Evolutionary conservation across 2,797 vertebrate genomes (phyloP).

Genomic region (Fistularia commersonii): DNA sequence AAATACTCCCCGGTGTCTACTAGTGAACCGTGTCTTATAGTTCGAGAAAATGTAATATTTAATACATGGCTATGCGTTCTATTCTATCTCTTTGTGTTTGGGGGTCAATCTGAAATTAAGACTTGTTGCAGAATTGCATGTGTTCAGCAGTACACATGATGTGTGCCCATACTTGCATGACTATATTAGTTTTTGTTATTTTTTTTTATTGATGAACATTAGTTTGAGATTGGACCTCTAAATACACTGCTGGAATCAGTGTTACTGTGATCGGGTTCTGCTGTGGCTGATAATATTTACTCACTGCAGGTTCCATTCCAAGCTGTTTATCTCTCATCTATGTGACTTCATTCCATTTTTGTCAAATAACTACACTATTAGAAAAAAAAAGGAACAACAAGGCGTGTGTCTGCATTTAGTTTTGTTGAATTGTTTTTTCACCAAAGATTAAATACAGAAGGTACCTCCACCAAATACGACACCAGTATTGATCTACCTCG

Average conservation of each 20-base stretch:
- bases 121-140: constrained; percentile 11
- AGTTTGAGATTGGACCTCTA: constrained; percentile 26
- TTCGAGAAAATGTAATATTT: constrained; percentile 13
- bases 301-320: constrained; percentile 14
- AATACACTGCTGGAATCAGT: constrained; percentile 10
- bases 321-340: constrained; percentile 2
- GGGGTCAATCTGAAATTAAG: constrained; percentile 23
- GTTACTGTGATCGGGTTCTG: constrained; percentile 21
- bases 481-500: not conserved
- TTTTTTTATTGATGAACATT: constrained; percentile 4
- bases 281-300: constrained; percentile 6
- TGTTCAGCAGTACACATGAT: constrained; percentile 1
- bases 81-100: constrained; percentile 18
- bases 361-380: constrained; percentile 1
- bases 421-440: not conserved
- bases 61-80: constrained; percentile 11
- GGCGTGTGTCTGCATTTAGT: too few relatives aligned
- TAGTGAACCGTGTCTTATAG: constrained; percentile 6
- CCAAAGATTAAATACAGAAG: not conserved
- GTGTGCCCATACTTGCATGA: constrained; percentile 3
- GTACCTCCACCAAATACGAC: not conserved
- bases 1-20: constrained; percentile 1
- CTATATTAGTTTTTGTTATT: not conserved
- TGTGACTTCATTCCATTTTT: not conserved
- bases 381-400: not conserved